phyloP scores from a whole-genome alignment of 2,797 vertebrate species.

The Sylvilagus floridanus region DNA sequence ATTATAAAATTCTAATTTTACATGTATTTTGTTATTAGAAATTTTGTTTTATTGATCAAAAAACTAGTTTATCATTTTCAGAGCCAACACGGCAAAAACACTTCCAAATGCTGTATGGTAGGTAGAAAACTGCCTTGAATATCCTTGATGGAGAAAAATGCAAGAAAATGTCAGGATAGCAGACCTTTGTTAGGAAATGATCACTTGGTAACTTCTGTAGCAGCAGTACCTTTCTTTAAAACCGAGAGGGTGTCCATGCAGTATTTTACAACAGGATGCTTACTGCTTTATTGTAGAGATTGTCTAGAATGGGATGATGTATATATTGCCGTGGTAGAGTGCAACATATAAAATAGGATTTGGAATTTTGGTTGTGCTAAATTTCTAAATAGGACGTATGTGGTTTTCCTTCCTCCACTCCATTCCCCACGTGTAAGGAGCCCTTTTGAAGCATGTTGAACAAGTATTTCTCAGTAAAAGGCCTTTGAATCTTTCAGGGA shows the following conservation, averaged over 20 bases:
- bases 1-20: slow-evolving; percentile 86
- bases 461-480: slow-evolving; percentile 31
- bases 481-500: background rate
- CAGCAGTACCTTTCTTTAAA: slow-evolving; percentile 42
- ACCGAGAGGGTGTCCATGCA: slow-evolving; percentile 45
- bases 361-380: slow-evolving; percentile 43
- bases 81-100: slow-evolving; percentile 53
- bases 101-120: slow-evolving; percentile 54
- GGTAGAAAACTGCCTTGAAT: slow-evolving; percentile 71
- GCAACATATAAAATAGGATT: slow-evolving; percentile 45
- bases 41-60: slow-evolving; percentile 71
- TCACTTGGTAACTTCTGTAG: background rate
- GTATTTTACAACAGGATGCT: slow-evolving; percentile 19
- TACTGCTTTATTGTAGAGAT: slow-evolving; percentile 51
- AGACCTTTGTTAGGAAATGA: background rate
- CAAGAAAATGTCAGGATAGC: slow-evolving; percentile 19
- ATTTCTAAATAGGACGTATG: slow-evolving; percentile 20
- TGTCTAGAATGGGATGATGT: slow-evolving; percentile 41
- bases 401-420: background rate
- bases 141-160: slow-evolving; percentile 67
- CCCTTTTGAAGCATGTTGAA: slow-evolving; percentile 42
- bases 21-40: slow-evolving; percentile 84
- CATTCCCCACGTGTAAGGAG: background rate
- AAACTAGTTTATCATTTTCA: slow-evolving; percentile 78
- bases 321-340: slow-evolving; percentile 32